A percentile compares a stretch with the other conserved stretches of the same genome.
phyloP scores from a whole-genome alignment of 2,888 invertebrate species.

The Drepanosiphum platanoidis region DNA sequence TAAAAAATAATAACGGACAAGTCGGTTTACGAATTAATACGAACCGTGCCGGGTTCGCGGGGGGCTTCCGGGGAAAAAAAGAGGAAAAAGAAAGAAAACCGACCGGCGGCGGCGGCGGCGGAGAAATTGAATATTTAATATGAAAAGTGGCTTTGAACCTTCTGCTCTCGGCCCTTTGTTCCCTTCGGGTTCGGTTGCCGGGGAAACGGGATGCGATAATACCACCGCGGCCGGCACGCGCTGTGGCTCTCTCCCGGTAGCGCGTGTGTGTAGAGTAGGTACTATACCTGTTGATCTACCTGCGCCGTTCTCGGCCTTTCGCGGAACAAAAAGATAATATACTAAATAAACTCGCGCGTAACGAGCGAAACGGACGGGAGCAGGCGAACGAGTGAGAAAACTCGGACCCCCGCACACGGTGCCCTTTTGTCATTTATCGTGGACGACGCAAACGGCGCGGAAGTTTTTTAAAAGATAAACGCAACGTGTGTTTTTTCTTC shows the following conservation, averaged over 20 bases:
- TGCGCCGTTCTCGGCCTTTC: background rate
- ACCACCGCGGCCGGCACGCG: background rate
- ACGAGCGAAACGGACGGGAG: background rate
- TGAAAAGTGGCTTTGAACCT: conserved; percentile 48
- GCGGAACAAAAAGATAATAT: background rate
- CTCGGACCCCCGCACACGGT: background rate
- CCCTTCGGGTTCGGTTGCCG: conserved; percentile 38
- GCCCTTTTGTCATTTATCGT: background rate
- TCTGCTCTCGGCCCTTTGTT: conserved; percentile 24
- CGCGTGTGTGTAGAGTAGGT: background rate
- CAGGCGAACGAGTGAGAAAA: background rate
- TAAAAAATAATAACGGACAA: background rate
- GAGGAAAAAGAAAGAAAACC: conserved; percentile 15
- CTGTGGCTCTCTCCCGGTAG: background rate
- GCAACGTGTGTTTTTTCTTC: too few species aligned
- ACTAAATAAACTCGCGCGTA: background rate
- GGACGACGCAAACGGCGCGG: background rate
- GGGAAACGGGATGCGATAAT: conserved; percentile 49
- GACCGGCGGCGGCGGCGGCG: too few species aligned
- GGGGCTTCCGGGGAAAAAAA: background rate
- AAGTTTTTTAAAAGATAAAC: background rate
- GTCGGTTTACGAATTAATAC: background rate
- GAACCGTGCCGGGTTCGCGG: background rate
- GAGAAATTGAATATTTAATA: conserved; percentile 52
- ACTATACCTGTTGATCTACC: conserved; percentile 20